Percentiles rank a stretch among this genome's conserved stretches.
phyloP scores from a whole-genome alignment of 2,113 vertebrate genomes.

The Actenoides lindsayi region DNA sequence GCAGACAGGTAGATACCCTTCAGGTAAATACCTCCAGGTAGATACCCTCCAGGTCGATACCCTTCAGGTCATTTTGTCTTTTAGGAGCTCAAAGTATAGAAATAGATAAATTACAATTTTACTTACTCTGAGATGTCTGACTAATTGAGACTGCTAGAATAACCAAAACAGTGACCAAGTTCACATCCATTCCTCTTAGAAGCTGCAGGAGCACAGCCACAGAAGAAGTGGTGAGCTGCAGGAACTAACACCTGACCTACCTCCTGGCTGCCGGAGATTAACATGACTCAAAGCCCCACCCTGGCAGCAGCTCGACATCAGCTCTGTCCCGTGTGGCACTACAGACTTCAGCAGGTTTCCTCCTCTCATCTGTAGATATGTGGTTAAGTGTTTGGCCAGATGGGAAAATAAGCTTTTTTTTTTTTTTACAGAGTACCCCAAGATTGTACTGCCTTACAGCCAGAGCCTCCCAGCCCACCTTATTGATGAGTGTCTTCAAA shows the following conservation, averaged over 20 bases:
- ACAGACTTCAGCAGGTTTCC: background rate
- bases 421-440: background rate
- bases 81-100: background rate
- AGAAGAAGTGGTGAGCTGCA: background rate
- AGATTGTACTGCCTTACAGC: background rate
- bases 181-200: slow-evolving; percentile 53
- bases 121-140: slow-evolving; percentile 71
- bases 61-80: background rate
- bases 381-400: background rate
- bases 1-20: background rate
- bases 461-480: background rate
- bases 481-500: background rate
- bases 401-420: background rate
- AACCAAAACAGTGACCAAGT: background rate
- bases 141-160: slow-evolving; percentile 8
- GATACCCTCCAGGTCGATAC: background rate
- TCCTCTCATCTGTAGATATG: fast-evolving
- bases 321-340: background rate
- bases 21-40: background rate
- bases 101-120: background rate
- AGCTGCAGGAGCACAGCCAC: background rate
- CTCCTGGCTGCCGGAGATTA: background rate
- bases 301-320: background rate
- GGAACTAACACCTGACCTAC: slow-evolving; percentile 5
- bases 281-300: slow-evolving; percentile 59